Evolutionary conservation across 2,797 vertebrate genomes (phyloP), one percentile per base, ranked within the genome.

Genomic region (Halcyon leucocephala): DNA sequence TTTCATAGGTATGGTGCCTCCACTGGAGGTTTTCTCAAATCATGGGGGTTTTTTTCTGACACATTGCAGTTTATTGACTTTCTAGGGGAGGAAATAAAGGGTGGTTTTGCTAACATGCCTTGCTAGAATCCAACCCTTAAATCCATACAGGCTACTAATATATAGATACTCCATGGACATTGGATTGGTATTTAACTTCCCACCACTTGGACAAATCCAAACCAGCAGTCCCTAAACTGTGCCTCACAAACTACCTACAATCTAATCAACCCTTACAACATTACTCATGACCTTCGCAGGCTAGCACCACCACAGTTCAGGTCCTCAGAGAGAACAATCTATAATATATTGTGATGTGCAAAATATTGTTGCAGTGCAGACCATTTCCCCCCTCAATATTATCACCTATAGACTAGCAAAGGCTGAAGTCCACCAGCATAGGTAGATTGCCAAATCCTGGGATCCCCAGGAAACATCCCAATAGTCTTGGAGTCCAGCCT

Each of bases 391-490:
- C 39, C 37, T 42, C 60, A 20, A 7, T 19, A 29, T 37, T 58
- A 7, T 10, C 57, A 41, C 6, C 58, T 55, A 2, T 49, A 58
- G 58, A 9, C 48, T 66, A 84, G 12, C 15, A 92, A 48, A 94
- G 35, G 52, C 60, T 67, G n/a, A 85, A 71, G 51, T 85, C 41
- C 60, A 66, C n/a, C 48, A 84, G 39, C 44, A 44, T 6, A 84
- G 35, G 26, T 20, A 51, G 48, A 35, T 15, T 95, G 93, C 78
- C 93, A 96, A 55, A 90, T 67, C 64, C 90, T 61, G 96, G 86
- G 90, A 94, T 95, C 64, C 86, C 86, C 35, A 1, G 94, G 92
- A 96, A 96, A 85, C 86, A 89, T 91, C 85, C 82, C 91, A 70
- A 28, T 19, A 73, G 66, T 41, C 80, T 89, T 95, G 91, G 83